Base-by-base conservation (phyloP, 2,113 vertebrate species). In the Cromileptes altivelis region DNA sequence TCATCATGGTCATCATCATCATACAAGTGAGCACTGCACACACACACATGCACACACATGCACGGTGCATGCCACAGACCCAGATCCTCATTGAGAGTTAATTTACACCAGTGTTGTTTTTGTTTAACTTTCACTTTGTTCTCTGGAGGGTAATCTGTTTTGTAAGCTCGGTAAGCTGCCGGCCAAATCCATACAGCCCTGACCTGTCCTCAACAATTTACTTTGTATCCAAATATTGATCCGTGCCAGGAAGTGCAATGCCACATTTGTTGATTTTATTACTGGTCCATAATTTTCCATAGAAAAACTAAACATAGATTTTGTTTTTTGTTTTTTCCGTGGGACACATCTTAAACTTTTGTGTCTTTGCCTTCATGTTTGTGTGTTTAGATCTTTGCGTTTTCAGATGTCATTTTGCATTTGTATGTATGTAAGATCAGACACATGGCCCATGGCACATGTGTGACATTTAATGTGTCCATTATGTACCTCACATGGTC, bases 81-180 rank as follows among this genome's bases (percentile, higher is more conserved):
- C 81, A 75, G 78, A 68, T 68, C 61, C 78, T 70, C 81, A 70
- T 52, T 55, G 80, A 84, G 90, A 82, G 80, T 89, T 90, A 84
- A 94, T 94, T 95, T 92, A 89, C 92, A 90, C 93, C 85, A 77
- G 27, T 82, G 85, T 89, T 90, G 86, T 92, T 94, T 89, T 83
- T 88, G 63, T 78, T 85, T 89, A 80, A 62, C 85, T 89, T 88
- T 87, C 30, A 69, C 70, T 85, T 91, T 70, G 67, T 80, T 81
- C 88, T 84, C 75, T 57, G 57, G 80, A 73, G 78, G 45, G 25
- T 84, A 78, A 85, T 87, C 64, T 84, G 73, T 83, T 90, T 53
- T 72, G 63, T 77, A 84, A 84, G 49, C 75, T 73, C 25, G 2
- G 56, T 88, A 78, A 86, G 57, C 69, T 14, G 12, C 65, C n/a